Evolutionary conservation across 2,888 invertebrate species (phyloP).

Genomic region (Galerucella nymphaeae): DNA sequence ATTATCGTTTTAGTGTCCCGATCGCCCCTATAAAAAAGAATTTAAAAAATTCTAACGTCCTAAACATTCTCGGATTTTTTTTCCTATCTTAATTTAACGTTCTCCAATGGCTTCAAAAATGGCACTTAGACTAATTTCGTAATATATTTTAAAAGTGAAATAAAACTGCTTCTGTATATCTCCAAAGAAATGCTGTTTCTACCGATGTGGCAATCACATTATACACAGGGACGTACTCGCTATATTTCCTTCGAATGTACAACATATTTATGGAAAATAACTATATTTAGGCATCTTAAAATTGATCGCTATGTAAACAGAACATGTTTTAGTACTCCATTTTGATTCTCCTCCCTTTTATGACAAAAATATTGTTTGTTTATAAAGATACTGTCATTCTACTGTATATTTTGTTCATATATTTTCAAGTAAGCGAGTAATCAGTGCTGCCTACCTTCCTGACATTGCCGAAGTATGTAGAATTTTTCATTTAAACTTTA

Average conservation of each 20-base stretch:
- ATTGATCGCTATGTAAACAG: too few relatives aligned
- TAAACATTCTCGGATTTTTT: conserved; percentile 2
- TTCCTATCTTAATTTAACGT: conserved; percentile 38
- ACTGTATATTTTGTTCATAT: too few relatives aligned
- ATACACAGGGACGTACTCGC: not conserved
- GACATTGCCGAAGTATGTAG: too few relatives aligned
- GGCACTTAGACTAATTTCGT: conserved; percentile 45
- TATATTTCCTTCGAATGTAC: not conserved
- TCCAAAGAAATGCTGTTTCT: conserved; percentile 37
- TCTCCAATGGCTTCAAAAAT: conserved; percentile 39
- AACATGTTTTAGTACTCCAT: too few relatives aligned
- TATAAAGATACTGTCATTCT: too few relatives aligned
- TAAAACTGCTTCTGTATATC: conserved; percentile 29
- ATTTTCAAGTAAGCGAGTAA: too few relatives aligned
- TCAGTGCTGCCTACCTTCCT: too few relatives aligned
- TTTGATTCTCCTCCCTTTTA: too few relatives aligned
- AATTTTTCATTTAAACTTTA: too few relatives aligned
- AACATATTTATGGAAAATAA: too few relatives aligned
- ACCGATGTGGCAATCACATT: conserved; percentile 39
- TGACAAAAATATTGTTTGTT: too few relatives aligned
- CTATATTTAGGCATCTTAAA: too few relatives aligned
- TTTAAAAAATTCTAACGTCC: conserved; percentile 12
- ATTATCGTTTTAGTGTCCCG: not conserved
- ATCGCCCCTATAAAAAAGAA: conserved; percentile 9
- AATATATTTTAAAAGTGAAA: conserved; percentile 44